Evolutionary conservation across 2,888 invertebrate species (phyloP), one percentile per base, ranked within the genome.

Genomic region (Cryptophagus acutangulus): DNA sequence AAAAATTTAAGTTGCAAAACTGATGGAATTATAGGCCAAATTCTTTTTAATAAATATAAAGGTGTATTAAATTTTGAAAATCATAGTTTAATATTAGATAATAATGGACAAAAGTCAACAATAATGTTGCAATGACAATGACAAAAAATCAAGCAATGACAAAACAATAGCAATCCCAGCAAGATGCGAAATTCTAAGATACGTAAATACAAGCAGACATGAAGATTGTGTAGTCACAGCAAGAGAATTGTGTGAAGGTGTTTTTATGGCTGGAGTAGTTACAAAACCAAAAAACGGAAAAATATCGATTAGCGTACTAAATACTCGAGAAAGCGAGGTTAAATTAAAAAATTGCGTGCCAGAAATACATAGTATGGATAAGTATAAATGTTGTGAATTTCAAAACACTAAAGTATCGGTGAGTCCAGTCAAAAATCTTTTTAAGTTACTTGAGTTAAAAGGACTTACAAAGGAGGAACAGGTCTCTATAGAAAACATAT

Each of bases 191-290:
- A 4, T 15, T 8, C 8, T 31, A 3, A 13, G 16, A n/a, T 31
- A 31, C 12, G 12, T 31, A 31, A 9, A 13, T 10, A 15, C 4
- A 15, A 15, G 15, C 16, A 16, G 5, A 16, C 5, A 31, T 10
- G 31, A 31, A 31, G 31, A 31, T 10, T 31, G 31, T 15, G 31
- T 31, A 9, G 14, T 31, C 4, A 15, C 8, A 31, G 15, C 31
- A 16, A 3, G 14, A 31, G 15, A 31, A n/a, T 31, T 31, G 14
- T 31, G 31, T 31, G 31, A 31, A 31, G 31, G 31, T 5, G 31
- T 31, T n/a, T 31, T 31, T 31, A 15, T 31, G 15, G 31, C 31
- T 3, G 31, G 31, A 3, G 5, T 3, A 15, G 31, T 31, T 3
- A 16, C n/a, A 16, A 31, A 3, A 4, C 31, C 31, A 13, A 31